phyloP scores from a whole-genome alignment of 2,797 vertebrate genomes.

The Leptoclinus maculatus region DNA sequence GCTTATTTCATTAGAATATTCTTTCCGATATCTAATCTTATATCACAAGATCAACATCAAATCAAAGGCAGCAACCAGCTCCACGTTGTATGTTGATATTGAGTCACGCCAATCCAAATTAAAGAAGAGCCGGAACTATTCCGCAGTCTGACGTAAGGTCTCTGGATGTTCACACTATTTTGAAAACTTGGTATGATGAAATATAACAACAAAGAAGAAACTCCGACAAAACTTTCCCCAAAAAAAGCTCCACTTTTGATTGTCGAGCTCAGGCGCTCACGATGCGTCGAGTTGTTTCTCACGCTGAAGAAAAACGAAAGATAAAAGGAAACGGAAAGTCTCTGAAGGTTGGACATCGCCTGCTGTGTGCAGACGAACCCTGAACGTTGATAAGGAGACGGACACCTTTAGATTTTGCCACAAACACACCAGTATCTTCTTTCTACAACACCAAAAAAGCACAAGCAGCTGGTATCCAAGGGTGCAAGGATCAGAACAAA shows the following conservation, averaged over 20 bases:
- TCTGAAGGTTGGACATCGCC: neutral
- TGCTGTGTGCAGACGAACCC: neutral
- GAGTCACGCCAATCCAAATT: too few species aligned
- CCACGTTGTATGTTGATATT: too few species aligned
- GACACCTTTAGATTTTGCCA: constrained; percentile 10
- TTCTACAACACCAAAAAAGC: neutral
- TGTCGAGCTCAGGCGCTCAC: neutral
- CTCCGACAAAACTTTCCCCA: too few species aligned
- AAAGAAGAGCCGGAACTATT: too few species aligned
- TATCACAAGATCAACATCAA: too few species aligned
- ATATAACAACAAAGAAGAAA: constrained; percentile 3
- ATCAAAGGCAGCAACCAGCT: too few species aligned
- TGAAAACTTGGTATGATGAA: neutral
- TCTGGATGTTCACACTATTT: neutral
- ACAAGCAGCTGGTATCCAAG: neutral
- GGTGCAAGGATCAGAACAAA: neutral
- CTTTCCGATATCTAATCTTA: too few species aligned
- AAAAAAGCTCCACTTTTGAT: neutral
- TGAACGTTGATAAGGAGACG: neutral
- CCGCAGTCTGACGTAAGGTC: too few species aligned
- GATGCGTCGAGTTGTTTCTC: neutral
- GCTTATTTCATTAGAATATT: too few species aligned
- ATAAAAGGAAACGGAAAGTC: neutral
- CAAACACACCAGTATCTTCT: neutral
- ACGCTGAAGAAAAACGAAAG: neutral